Base-by-base conservation (phyloP, 2,113 vertebrate genomes). In the Pseudonaja textilis region DNA sequence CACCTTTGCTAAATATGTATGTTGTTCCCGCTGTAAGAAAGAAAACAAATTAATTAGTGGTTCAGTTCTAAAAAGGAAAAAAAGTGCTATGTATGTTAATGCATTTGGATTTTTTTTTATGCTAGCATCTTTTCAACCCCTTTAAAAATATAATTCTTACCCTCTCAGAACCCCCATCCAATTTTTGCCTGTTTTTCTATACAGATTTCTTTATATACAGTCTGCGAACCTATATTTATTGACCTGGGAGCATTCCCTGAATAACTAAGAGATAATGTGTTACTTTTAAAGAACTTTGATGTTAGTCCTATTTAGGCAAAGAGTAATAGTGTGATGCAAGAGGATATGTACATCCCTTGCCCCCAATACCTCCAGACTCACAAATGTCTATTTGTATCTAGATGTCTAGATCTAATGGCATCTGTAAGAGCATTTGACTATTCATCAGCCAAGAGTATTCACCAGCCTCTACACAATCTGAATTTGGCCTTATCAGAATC, bases 1-100 rank as follows among this genome's bases (percentile, higher is more conserved):
- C 99, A 92, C 99, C 99, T 97, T 99, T 98, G 95, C 99, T 99
- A 97, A 99, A 99, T 97, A 99, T 99, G 96, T 99, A 99, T 0
- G 99, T 99, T 93, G 99, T 99, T 97, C 99, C 99, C 96, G 99
- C 99, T 99, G 97, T 2, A 95, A 97, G 96, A 96, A 23, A 95
- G 34, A 97, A 95, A 96, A 0, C 93, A 89, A 91, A 45, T 9
- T 1, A 90, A 93, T 97, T 94, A 98, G 93, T 3, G 6, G 10
- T 42, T 18, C 4, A 56, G 16, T 88, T 81, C 74, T 81, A 81
- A 81, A 81, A 81, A 81, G 34, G 18, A 81, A 81, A 81, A 7
- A 34, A 42, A 42, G 7, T 39, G 34, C 69, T 39, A 22, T 34
- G 18, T 3, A 39, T 22, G 8, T 81, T 81, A 42, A 22, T 39